Evolutionary conservation across 2,113 vertebrate species (phyloP).

Genomic region (Pycnonotus jocosus): DNA sequence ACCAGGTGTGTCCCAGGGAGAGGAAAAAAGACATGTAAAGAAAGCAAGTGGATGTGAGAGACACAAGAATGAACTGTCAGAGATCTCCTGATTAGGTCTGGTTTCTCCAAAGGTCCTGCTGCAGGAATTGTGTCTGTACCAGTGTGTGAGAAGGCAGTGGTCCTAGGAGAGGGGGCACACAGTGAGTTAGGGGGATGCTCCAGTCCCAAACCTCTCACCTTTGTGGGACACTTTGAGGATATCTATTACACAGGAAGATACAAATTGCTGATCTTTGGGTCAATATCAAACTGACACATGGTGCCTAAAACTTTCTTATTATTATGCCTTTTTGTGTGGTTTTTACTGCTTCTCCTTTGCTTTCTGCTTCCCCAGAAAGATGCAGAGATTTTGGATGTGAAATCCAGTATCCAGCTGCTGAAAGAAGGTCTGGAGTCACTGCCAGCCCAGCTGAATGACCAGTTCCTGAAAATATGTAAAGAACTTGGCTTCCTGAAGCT

Average conservation of each 20-base stretch:
- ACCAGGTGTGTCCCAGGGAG: neutral
- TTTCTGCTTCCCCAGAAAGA: conserved; percentile 64
- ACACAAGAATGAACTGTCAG: neutral
- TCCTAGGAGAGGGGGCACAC: neutral
- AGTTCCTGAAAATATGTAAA: conserved; percentile 58
- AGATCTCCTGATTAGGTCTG: neutral
- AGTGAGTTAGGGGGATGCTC: neutral
- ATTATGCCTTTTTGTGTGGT: neutral
- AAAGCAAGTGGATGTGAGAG: neutral
- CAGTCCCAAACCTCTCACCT: neutral
- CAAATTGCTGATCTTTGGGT: neutral
- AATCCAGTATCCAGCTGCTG: conserved; percentile 57
- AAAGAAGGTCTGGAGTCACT: conserved; percentile 60
- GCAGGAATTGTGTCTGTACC: neutral
- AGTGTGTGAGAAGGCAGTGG: neutral
- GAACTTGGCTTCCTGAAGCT: conserved; percentile 44
- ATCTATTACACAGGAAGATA: neutral
- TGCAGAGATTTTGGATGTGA: conserved; percentile 66
- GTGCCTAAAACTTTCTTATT: neutral
- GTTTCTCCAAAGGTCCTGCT: neutral
- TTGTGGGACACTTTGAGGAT: neutral
- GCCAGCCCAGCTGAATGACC: conserved; percentile 62
- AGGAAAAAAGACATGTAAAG: neutral
- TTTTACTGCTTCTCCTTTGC: neutral
- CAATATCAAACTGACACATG: neutral